Conservation (phyloP, 2,113 vertebrate genomes). For the Hemichromis elongatus region DNA sequence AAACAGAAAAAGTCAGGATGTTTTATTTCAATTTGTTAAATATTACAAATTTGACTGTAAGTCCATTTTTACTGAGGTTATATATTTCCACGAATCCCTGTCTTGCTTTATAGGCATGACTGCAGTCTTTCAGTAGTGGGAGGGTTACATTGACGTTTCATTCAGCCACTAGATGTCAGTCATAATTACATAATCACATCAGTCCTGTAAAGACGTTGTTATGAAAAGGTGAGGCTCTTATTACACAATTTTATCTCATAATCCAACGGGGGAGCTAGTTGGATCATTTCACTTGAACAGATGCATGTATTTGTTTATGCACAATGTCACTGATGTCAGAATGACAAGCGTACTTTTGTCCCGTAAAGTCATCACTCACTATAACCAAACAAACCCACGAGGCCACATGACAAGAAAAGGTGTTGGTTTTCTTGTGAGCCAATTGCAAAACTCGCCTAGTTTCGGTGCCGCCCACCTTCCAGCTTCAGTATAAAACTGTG, state of each 20-base stretch:
- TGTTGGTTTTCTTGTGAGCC: neutral
- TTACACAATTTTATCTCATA: neutral
- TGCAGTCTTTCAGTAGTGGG: neutral
- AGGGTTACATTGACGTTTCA: neutral
- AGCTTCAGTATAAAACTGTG: slow-evolving; percentile 25
- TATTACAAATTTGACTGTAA: neutral
- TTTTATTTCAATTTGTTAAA: neutral
- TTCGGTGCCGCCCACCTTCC: slow-evolving; percentile 48
- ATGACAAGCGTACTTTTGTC: neutral
- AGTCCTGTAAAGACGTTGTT: neutral
- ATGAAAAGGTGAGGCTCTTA: neutral
- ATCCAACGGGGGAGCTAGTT: neutral
- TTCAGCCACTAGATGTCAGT: slow-evolving; percentile 39
- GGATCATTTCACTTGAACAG: neutral
- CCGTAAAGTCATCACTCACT: neutral
- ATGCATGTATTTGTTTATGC: neutral
- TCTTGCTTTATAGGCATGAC: neutral
- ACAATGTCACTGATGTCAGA: neutral
- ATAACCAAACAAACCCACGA: neutral
- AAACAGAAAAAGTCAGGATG: neutral
- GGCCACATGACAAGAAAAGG: neutral
- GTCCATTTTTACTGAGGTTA: neutral
- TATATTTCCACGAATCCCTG: neutral
- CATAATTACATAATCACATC: neutral
- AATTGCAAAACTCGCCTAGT: slow-evolving; percentile 6